Evolutionary conservation across 2,888 invertebrate genomes (phyloP).

Genomic region (Lysandra coridon): DNA sequence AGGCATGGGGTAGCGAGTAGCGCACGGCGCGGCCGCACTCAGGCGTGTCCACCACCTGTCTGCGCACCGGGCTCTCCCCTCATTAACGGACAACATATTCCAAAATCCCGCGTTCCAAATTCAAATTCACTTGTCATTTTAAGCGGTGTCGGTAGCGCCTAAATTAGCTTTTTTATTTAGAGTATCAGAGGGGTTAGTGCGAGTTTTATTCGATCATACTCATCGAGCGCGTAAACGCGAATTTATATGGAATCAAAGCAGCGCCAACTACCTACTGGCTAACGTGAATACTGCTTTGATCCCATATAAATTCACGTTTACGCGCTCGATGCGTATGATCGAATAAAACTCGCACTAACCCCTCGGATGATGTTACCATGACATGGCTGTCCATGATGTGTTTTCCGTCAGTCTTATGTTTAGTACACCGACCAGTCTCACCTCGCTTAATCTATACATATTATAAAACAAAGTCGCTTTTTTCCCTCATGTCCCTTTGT

Average conservation of each 20-base stretch:
- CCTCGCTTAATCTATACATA: background rate
- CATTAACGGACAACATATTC: slow-evolving; percentile 67
- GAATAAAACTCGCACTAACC: too few species aligned
- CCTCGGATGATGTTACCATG: background rate
- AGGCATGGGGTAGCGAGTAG: slow-evolving; percentile 20
- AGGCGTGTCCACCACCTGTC: slow-evolving; percentile 75
- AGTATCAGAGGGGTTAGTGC: background rate
- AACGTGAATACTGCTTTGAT: too few species aligned
- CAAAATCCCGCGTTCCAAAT: slow-evolving; percentile 57
- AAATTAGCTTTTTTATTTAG: background rate
- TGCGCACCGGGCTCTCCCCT: slow-evolving; percentile 55
- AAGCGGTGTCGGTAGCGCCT: background rate
- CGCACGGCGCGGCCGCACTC: slow-evolving; percentile 49
- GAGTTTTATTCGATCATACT: too few species aligned
- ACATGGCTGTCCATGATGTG: too few species aligned
- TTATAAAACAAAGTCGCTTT: too few species aligned
- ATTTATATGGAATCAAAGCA: too few species aligned
- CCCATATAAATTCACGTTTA: too few species aligned
- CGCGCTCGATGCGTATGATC: too few species aligned
- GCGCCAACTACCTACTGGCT: too few species aligned
- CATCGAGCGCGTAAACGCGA: too few species aligned
- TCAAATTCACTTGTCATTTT: slow-evolving; percentile 30
- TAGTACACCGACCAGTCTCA: background rate
- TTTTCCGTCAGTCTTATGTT: background rate
- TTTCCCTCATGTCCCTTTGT: too few species aligned